phyloP scores from a whole-genome alignment of 2,888 invertebrate species.

The Sinentomon sp. region DNA sequence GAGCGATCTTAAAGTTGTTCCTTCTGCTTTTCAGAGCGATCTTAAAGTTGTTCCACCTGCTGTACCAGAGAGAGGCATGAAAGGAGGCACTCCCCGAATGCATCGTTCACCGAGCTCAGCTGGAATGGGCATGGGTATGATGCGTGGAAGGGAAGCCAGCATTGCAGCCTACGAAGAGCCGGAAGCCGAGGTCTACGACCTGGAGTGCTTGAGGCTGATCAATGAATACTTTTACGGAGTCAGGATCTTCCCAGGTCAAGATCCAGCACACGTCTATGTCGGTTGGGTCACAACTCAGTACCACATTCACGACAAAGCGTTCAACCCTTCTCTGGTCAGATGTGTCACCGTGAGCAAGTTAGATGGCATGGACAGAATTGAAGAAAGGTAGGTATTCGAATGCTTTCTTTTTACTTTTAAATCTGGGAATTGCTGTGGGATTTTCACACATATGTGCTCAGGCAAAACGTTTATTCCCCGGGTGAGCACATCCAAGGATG shows the following conservation, averaged over 20 bases:
- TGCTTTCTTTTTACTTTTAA: no score
- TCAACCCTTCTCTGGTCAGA: constrained; percentile 60
- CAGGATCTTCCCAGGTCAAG: constrained; percentile 76
- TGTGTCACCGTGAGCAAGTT: constrained; percentile 51
- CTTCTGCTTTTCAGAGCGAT: constrained; percentile 22
- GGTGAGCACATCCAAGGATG: no score
- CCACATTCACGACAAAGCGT: constrained; percentile 64
- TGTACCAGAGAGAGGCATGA: constrained; percentile 32
- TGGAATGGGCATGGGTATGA: constrained; percentile 18
- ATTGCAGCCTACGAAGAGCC: constrained; percentile 28
- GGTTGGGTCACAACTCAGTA: constrained; percentile 99
- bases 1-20: no score
- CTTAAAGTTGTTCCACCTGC: constrained; percentile 32
- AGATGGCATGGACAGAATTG: constrained; percentile 45
- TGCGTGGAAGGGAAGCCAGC: constrained; percentile 2
- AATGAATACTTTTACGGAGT: constrained; percentile 89
- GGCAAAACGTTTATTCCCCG: no score
- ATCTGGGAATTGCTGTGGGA: no score
- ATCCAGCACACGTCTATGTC: constrained; percentile 77
- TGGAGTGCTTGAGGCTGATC: constrained; percentile 61
- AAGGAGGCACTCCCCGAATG: constrained; percentile 32
- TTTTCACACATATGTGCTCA: no score
- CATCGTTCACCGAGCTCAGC: no score
- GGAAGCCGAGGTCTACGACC: constrained; percentile 61
- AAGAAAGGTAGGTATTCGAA: constrained; percentile 36